These are phyloP conservation scores for Cataglyphis hispanica DNA, from an alignment of 1,140 invertebrate species.

Conservation along the genomic window DNA sequence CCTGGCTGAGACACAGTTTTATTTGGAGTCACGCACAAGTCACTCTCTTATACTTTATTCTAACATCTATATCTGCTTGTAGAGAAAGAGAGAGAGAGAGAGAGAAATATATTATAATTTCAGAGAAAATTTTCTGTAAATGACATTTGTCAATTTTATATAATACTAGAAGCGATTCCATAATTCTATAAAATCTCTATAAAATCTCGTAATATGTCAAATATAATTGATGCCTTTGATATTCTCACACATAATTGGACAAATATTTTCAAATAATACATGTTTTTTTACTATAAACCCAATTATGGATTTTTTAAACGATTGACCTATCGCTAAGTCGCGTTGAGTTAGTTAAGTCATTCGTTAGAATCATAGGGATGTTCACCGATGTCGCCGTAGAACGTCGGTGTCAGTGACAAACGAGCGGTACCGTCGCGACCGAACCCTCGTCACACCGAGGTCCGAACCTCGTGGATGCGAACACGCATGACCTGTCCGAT, in stretches of 20 bases:
- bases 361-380: constrained; percentile 80
- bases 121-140: neutral
- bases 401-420: constrained; percentile 84
- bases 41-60: constrained; percentile 23
- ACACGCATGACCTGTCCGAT: constrained; percentile 81
- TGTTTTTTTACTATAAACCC: neutral
- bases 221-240: neutral
- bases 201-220: neutral
- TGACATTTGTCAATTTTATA: neutral
- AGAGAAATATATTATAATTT: neutral
- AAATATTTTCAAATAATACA: too few species aligned
- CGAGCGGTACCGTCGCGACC: constrained; percentile 78
- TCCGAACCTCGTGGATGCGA: constrained; percentile 55
- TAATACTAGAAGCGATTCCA: neutral
- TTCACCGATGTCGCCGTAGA: constrained; percentile 69
- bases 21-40: constrained; percentile 41
- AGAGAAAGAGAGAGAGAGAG: neutral
- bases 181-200: neutral
- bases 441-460: constrained; percentile 79
- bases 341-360: constrained; percentile 81
- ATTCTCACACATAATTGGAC: neutral
- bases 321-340: constrained; percentile 36
- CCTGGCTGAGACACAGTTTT: constrained; percentile 64
- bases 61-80: constrained; percentile 1
- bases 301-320: constrained; percentile 48